Percentiles rank a stretch among this genome's conserved stretches.
Conservation (phyloP, 1,140 invertebrate species). For the Drosophila teissieri region DNA sequence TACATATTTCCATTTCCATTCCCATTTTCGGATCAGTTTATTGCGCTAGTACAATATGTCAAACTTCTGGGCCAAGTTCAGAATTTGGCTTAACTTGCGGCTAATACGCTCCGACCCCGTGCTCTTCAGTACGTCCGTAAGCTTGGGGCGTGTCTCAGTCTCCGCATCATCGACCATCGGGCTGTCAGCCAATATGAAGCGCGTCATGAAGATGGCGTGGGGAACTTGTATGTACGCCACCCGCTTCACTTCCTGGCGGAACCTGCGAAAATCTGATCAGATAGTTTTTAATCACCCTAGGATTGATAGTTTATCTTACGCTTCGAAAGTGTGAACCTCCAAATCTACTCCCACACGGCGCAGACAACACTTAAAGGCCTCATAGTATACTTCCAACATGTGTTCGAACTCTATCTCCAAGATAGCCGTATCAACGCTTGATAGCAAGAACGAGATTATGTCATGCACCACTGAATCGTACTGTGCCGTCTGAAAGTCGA, state of each 20-base stretch:
- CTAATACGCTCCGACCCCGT: constrained; percentile 47
- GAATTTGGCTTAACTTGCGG: constrained; percentile 54
- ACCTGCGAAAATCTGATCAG: constrained; percentile 42
- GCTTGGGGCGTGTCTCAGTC: constrained; percentile 35
- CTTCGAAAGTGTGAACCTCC: constrained; percentile 39
- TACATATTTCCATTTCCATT: not conserved
- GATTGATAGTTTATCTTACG: constrained; percentile 36
- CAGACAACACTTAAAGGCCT: constrained; percentile 83
- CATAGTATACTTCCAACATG: constrained; percentile 86
- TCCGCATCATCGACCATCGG: not conserved
- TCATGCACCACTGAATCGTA: constrained; percentile 86
- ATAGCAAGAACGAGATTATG: constrained; percentile 86
- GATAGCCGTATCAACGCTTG: constrained; percentile 85
- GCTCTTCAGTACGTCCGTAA: constrained; percentile 43
- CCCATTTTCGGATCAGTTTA: not conserved
- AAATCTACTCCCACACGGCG: constrained; percentile 54
- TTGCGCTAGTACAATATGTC: constrained; percentile 42
- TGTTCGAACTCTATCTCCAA: constrained; percentile 84
- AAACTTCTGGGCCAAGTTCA: constrained; percentile 53
- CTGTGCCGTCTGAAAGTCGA: constrained; percentile 87
- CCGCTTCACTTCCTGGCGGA: constrained; percentile 60
- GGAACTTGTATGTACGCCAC: constrained; percentile 67
- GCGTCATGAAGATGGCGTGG: constrained; percentile 75
- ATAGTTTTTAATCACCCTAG: not conserved
- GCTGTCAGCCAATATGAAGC: constrained; percentile 66